Conservation (phyloP, 2,113 vertebrate genomes). For the Loxodonta africana region DNA sequence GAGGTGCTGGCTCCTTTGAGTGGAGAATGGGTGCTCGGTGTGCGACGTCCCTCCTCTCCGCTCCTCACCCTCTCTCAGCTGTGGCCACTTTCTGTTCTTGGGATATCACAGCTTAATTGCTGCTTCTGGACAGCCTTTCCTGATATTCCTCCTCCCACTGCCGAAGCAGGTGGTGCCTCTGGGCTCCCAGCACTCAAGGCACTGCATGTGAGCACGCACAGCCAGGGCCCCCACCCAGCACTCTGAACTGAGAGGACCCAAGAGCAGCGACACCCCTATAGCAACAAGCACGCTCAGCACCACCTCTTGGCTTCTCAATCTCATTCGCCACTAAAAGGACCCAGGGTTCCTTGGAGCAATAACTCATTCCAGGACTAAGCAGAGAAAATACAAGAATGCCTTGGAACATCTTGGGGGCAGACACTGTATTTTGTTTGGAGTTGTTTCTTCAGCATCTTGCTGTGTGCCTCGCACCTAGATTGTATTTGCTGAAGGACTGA, state of each 20-base stretch:
- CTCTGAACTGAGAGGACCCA: not conserved
- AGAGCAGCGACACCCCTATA: not conserved
- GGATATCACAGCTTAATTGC: not conserved
- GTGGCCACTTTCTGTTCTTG: not conserved
- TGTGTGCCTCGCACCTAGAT: not conserved
- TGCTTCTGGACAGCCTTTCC: not conserved
- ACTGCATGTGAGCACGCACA: not conserved
- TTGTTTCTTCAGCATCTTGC: not conserved
- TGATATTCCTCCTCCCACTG: too few species aligned
- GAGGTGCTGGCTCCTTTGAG: not conserved
- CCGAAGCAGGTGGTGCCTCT: not conserved
- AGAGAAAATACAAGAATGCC: not conserved
- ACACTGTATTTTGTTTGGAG: not conserved
- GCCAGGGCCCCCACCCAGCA: not conserved
- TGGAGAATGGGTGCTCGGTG: not conserved
- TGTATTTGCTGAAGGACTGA: not conserved
- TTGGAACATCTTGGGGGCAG: not conserved
- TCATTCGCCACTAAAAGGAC: not conserved
- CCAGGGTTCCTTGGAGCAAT: not conserved
- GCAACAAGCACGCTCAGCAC: not conserved
- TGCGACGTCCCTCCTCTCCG: not conserved
- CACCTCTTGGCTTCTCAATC: not conserved
- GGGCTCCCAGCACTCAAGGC: not conserved
- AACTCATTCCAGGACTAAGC: not conserved
- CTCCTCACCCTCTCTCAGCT: not conserved